Evolutionary conservation across 2,797 vertebrate genomes (phyloP).

Genomic region (Phyllotis vaccarum): DNA sequence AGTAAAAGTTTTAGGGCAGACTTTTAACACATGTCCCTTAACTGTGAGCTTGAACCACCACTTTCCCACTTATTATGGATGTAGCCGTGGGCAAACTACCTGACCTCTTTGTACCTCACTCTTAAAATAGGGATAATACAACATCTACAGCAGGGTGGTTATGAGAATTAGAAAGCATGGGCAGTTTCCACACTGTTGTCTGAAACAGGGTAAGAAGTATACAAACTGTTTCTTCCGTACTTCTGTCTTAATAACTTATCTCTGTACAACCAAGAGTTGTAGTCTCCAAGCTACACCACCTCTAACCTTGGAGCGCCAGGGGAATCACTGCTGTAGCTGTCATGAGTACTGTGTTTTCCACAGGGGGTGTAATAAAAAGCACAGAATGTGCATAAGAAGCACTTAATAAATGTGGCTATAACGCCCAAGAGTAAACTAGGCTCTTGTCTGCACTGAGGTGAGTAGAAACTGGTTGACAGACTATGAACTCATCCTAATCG

Average conservation of each 20-base stretch:
- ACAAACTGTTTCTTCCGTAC: neutral
- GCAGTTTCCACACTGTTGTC: neutral
- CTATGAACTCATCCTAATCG: neutral
- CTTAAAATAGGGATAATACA: neutral
- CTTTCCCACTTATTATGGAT: neutral
- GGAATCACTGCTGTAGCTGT: constrained; percentile 2
- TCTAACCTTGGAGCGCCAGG: neutral
- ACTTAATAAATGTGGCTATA: neutral
- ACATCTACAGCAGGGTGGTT: neutral
- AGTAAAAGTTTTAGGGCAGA: neutral
- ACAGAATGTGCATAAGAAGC: neutral
- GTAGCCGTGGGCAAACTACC: neutral
- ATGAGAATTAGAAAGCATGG: neutral
- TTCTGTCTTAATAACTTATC: constrained; percentile 15
- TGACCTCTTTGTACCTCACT: neutral
- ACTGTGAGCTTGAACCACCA: neutral
- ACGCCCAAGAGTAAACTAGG: neutral
- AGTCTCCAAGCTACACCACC: neutral
- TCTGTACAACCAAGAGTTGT: neutral
- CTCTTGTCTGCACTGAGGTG: neutral
- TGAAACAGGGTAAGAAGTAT: neutral
- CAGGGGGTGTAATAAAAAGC: neutral
- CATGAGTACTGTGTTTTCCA: neutral
- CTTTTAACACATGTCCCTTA: neutral
- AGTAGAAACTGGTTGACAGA: neutral